Percentiles rank a stretch among this genome's conserved stretches.
These are phyloP conservation scores for Meganola albula DNA, from an alignment of 2,888 invertebrate genomes.

Conservation along the genomic window DNA sequence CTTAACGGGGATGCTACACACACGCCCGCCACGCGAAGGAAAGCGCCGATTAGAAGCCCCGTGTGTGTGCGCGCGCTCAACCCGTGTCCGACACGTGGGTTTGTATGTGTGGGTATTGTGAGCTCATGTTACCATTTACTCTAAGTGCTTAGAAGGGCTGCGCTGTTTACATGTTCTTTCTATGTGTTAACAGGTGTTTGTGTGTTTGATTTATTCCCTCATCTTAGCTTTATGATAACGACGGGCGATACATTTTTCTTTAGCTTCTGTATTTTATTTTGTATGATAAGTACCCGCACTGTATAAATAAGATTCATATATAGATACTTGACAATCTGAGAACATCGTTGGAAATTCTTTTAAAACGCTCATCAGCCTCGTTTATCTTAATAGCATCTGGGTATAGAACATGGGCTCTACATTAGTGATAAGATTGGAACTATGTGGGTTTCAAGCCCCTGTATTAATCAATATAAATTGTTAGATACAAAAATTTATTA, in stretches of 20 bases:
- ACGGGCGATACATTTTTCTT: constrained; percentile 38
- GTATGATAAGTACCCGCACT: constrained; percentile 45
- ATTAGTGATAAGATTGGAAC: background rate
- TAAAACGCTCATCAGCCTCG: constrained; percentile 5
- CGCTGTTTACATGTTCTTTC: constrained; percentile 42
- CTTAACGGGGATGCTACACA: constrained; percentile 71
- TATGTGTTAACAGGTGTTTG: constrained; percentile 31
- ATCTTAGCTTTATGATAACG: constrained; percentile 41
- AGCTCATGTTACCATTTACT: constrained; percentile 46
- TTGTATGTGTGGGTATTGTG: constrained; percentile 29
- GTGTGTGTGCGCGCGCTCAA: constrained; percentile 41
- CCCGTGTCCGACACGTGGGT: constrained; percentile 26
- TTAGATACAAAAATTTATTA: too few relatives aligned
- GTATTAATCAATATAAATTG: too few relatives aligned
- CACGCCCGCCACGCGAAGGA: constrained; percentile 74
- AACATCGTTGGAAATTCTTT: constrained; percentile 11
- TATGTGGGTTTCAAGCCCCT: too few relatives aligned
- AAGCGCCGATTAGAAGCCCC: constrained; percentile 59
- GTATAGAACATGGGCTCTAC: background rate
- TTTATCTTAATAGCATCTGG: constrained; percentile 9
- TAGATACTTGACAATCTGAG: constrained; percentile 16
- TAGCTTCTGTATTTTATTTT: constrained; percentile 34
- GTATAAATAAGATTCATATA: constrained; percentile 26
- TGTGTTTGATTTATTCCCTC: constrained; percentile 48
- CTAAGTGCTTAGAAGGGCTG: constrained; percentile 49